Evolutionary conservation across 2,113 vertebrate species (phyloP).

Genomic region (Tautogolabrus adspersus): DNA sequence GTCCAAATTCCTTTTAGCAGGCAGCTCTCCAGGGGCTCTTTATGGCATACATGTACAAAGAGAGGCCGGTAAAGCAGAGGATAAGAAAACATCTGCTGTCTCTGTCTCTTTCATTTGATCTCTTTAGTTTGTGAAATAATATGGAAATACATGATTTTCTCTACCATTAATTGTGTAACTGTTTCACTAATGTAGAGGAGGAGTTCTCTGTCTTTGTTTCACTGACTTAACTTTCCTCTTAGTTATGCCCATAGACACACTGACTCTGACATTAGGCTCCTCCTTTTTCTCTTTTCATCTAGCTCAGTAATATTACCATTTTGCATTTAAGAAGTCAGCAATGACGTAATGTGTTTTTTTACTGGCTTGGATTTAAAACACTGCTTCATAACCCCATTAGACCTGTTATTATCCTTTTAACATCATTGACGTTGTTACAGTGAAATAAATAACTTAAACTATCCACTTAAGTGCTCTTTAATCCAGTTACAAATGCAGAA

Average conservation of each 20-base stretch:
- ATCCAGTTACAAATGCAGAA: background rate
- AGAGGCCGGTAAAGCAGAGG: background rate
- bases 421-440: background rate
- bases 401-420: background rate
- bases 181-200: no score
- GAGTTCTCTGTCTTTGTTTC: no score
- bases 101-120: background rate
- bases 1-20: background rate
- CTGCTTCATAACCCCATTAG: background rate
- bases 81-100: background rate
- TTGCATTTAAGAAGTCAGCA: background rate
- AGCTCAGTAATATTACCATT: background rate
- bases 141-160: no score
- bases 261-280: background rate
- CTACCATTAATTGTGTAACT: no score
- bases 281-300: no score
- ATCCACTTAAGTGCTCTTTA: background rate
- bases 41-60: background rate
- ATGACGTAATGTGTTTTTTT: background rate
- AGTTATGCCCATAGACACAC: no score
- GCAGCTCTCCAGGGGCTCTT: background rate
- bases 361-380: background rate
- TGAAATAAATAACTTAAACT: background rate
- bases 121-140: background rate
- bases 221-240: no score